Evolutionary conservation across 2,113 vertebrate genomes (phyloP).

Genomic region (Mugil cephalus): DNA sequence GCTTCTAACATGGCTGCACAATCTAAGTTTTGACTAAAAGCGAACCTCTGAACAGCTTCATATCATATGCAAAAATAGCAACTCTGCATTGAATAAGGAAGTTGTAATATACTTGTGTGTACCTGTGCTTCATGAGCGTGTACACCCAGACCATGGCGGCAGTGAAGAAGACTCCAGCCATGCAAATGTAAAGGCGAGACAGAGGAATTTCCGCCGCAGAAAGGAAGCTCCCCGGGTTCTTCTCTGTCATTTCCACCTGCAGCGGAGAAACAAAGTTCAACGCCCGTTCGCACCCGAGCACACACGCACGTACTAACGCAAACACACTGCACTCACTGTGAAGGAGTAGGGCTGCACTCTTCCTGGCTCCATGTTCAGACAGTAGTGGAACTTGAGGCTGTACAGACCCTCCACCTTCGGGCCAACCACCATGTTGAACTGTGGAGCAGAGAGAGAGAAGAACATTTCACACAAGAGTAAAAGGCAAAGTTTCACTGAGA

Average conservation of each 20-base stretch:
- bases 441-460: conserved; percentile 5
- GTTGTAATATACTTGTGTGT: conserved; percentile 17
- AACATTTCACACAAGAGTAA: not conserved
- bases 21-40: no score
- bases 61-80: not conserved
- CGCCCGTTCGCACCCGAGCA: not conserved
- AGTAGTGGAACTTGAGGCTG: conserved; percentile 89
- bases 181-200: conserved; percentile 87
- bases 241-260: conserved; percentile 86
- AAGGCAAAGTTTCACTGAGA: no score
- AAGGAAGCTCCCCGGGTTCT: conserved; percentile 84
- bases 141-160: conserved; percentile 87
- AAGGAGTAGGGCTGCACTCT: conserved; percentile 73
- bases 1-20: no score
- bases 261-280: not conserved
- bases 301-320: not conserved
- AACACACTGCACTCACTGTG: conserved; percentile 71
- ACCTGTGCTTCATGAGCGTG: conserved; percentile 88
- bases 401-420: conserved; percentile 83
- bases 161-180: conserved; percentile 86
- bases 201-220: conserved; percentile 88
- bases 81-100: not conserved
- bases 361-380: conserved; percentile 49
- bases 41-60: no score
- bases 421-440: conserved; percentile 84